Conservation (phyloP, 2,113 vertebrate species). For the Neogobius melanostomus region DNA sequence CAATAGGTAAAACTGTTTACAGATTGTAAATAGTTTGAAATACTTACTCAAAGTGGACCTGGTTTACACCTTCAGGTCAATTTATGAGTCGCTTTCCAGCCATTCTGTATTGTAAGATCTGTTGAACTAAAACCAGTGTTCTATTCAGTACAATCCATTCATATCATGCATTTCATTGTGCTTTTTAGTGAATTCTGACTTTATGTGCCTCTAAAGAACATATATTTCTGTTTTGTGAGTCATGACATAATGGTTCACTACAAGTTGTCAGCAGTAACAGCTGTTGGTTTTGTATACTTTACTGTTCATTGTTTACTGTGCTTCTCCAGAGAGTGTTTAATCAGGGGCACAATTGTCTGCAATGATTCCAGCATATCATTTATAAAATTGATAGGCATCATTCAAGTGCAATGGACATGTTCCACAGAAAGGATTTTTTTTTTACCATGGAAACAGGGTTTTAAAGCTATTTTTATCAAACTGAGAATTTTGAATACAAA, state of each 20-base stretch:
- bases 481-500: conserved; percentile 42
- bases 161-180: conserved; percentile 36
- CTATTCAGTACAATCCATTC: conserved; percentile 19
- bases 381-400: conserved; percentile 16
- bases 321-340: conserved; percentile 45
- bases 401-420: conserved; percentile 21
- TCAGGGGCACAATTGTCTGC: conserved; percentile 42
- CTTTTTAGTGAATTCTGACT: conserved; percentile 45
- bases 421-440: conserved; percentile 26
- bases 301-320: conserved; percentile 27
- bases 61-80: conserved; percentile 26
- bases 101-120: conserved; percentile 35
- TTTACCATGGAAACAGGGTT: conserved; percentile 64
- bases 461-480: conserved; percentile 41
- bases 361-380: conserved; percentile 34
- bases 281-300: conserved; percentile 8
- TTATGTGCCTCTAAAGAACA: conserved; percentile 28
- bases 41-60: not conserved
- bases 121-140: conserved; percentile 35
- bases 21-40: conserved; percentile 18
- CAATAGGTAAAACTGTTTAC: conserved; percentile 50
- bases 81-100: conserved; percentile 33
- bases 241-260: conserved; percentile 20
- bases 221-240: conserved; percentile 27
- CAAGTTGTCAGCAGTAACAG: conserved; percentile 36